phyloP scores from a whole-genome alignment of 2,113 vertebrate genomes.

The Campylorhamphus procurvoides region DNA sequence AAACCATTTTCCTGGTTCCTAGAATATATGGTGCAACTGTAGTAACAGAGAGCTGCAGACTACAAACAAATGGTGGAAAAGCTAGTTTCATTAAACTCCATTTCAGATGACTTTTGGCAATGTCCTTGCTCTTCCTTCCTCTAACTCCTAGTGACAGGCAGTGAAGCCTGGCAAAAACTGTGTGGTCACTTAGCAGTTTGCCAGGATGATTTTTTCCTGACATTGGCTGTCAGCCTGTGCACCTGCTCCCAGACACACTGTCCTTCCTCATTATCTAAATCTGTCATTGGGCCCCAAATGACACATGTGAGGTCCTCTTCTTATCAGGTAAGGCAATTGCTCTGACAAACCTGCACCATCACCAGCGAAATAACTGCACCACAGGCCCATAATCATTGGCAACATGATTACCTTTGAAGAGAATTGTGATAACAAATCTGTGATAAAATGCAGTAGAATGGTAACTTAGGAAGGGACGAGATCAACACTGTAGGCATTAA shows the following conservation, averaged over 20 bases:
- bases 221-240: neutral
- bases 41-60: neutral
- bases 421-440: neutral
- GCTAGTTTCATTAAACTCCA: neutral
- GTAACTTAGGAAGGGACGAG: neutral
- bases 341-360: neutral
- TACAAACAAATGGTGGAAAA: neutral
- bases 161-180: neutral
- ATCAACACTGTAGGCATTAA: neutral
- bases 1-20: neutral
- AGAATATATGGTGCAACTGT: neutral
- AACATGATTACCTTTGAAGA: neutral
- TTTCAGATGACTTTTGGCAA: neutral
- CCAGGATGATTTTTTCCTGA: neutral
- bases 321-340: neutral
- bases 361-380: neutral
- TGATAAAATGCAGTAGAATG: neutral
- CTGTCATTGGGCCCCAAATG: neutral
- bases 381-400: neutral
- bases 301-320: accelerated
- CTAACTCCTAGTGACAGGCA: neutral
- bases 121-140: neutral
- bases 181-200: neutral
- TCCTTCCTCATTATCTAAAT: neutral
- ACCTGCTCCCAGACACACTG: neutral